phyloP scores from a whole-genome alignment of 2,888 invertebrate genomes.

The Trachelus tabidus region DNA sequence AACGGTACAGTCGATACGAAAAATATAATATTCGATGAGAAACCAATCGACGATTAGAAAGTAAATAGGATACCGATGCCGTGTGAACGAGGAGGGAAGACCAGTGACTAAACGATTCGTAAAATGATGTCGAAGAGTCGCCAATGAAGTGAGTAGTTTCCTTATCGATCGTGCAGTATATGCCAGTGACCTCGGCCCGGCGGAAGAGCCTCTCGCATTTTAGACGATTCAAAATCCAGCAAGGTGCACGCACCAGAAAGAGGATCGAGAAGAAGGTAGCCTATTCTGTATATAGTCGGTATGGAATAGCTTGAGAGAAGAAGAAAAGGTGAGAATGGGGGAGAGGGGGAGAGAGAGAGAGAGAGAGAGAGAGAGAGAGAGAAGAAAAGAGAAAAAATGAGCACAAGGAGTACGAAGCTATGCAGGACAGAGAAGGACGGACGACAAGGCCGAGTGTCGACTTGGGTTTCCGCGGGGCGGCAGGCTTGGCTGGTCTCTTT shows the following conservation, averaged over 20 bases:
- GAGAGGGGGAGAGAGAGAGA: conserved; percentile 14
- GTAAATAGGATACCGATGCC: not conserved
- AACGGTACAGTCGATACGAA: not conserved
- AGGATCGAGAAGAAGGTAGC: not conserved
- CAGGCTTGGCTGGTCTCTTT: conserved; percentile 12
- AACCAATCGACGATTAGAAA: not conserved
- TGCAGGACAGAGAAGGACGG: not conserved
- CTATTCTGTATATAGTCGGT: not conserved
- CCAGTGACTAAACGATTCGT: not conserved
- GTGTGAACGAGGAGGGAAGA: not conserved
- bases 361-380: conserved; percentile 11
- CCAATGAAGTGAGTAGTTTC: not conserved
- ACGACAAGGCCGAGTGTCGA: conserved; percentile 21
- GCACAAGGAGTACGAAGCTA: conserved; percentile 3
- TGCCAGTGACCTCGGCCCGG: not conserved
- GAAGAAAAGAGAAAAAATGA: conserved; percentile 17
- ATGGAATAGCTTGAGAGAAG: not conserved
- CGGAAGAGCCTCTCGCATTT: not conserved
- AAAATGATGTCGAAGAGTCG: not conserved
- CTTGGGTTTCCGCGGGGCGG: conserved; percentile 25
- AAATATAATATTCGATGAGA: not conserved
- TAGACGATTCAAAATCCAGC: not conserved
- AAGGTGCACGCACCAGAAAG: not conserved
- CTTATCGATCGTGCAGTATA: not conserved
- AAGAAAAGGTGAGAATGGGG: not conserved